phyloP scores from a whole-genome alignment of 2,797 vertebrate genomes.

The Amblyraja radiata region DNA sequence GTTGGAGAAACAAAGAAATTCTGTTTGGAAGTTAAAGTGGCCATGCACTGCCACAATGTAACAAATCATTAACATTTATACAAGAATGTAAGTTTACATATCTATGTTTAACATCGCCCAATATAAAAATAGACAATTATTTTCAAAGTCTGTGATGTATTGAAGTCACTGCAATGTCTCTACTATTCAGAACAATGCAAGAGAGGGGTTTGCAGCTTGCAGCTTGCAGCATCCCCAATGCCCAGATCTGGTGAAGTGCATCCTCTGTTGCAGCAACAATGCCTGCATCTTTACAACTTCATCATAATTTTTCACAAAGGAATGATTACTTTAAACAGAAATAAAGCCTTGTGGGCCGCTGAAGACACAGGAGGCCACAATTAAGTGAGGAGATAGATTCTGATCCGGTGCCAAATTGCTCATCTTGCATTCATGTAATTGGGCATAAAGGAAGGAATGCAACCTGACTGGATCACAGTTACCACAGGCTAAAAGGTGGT shows the following conservation, averaged over 20 bases:
- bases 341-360: background rate
- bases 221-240: background rate
- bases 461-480: background rate
- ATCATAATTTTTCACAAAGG: background rate
- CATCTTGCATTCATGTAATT: background rate
- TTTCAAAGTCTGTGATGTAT: background rate
- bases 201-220: background rate
- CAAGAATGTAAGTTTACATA: background rate
- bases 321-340: background rate
- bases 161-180: background rate
- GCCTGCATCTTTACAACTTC: background rate
- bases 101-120: background rate
- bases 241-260: background rate
- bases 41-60: background rate
- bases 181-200: background rate
- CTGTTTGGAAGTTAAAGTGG: background rate
- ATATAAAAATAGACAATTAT: background rate
- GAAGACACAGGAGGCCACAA: background rate
- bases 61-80: background rate
- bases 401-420: background rate
- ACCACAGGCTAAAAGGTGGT: conserved; percentile 37
- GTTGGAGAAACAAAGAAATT: background rate
- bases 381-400: background rate
- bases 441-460: too few relatives aligned
- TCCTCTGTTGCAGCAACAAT: background rate